phyloP scores from a whole-genome alignment of 2,888 invertebrate species.

The Epinotia ramella region DNA sequence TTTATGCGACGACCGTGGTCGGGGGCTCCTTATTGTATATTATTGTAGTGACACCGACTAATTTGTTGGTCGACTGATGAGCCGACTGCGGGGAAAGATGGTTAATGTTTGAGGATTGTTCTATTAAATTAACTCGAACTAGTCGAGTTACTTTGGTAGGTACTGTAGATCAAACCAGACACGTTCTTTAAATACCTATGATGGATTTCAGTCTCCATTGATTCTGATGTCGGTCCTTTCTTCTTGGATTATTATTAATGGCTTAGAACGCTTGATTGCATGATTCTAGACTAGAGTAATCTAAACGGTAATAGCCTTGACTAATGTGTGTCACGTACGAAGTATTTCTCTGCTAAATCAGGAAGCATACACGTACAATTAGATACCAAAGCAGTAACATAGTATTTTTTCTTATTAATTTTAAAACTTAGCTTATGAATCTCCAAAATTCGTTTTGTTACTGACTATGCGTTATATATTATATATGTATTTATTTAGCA shows the following conservation, averaged over 20 bases:
- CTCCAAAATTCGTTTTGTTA: too few relatives aligned
- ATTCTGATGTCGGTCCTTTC: conserved; percentile 27
- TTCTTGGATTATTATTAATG: conserved; percentile 21
- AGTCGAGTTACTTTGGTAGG: conserved; percentile 31
- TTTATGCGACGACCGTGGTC: conserved; percentile 80
- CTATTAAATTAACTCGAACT: conserved; percentile 67
- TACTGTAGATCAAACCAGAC: conserved; percentile 13
- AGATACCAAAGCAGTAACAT: background rate
- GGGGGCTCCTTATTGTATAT: conserved; percentile 81
- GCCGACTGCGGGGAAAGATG: conserved; percentile 76
- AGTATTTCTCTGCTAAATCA: background rate
- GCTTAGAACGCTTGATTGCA: conserved; percentile 1
- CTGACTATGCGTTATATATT: too few relatives aligned
- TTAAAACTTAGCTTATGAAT: too few relatives aligned
- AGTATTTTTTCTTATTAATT: too few relatives aligned
- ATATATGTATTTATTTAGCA: too few relatives aligned
- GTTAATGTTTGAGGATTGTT: conserved; percentile 71
- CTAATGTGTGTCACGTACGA: conserved; percentile 6
- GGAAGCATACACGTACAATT: background rate
- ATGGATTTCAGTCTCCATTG: conserved; percentile 23
- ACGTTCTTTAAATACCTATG: conserved; percentile 41
- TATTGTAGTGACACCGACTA: conserved; percentile 85
- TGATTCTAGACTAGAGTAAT: conserved; percentile 13
- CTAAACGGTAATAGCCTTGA: conserved; percentile 13
- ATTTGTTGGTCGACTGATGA: conserved; percentile 84